These are phyloP conservation scores for Dicyrtomina minuta DNA, from an alignment of 2,888 invertebrate species.

Conservation along the genomic window DNA sequence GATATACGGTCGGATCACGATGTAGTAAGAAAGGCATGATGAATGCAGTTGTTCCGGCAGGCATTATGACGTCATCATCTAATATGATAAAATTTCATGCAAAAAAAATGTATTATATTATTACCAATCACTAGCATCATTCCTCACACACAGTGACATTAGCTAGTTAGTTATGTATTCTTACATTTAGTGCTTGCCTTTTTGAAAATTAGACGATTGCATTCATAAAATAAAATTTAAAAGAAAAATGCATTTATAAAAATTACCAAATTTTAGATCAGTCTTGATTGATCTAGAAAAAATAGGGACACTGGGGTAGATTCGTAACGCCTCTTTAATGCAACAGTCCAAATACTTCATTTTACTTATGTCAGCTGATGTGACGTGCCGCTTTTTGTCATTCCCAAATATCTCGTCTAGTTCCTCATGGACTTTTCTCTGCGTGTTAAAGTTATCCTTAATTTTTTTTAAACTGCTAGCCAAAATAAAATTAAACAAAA, in stretches of 20 bases:
- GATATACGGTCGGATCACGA: slow-evolving; percentile 26
- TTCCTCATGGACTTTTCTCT: slow-evolving; percentile 58
- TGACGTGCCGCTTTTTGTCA: slow-evolving; percentile 56
- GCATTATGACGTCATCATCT: slow-evolving; percentile 20
- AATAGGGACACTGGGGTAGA: slow-evolving; percentile 57
- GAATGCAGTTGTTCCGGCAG: slow-evolving; percentile 20
- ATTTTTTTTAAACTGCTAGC: too few relatives aligned
- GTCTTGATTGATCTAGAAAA: slow-evolving; percentile 55
- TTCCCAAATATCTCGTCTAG: slow-evolving; percentile 59
- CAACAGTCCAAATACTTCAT: slow-evolving; percentile 57
- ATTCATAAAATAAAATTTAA: too few relatives aligned
- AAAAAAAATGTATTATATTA: too few relatives aligned
- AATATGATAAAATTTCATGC: too few relatives aligned
- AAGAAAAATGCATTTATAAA: too few relatives aligned
- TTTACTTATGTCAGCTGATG: slow-evolving; percentile 57
- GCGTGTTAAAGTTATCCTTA: neutral
- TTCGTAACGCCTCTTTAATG: slow-evolving; percentile 56
- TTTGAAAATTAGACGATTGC: too few relatives aligned
- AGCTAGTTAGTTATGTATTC: too few relatives aligned
- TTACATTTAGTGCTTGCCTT: too few relatives aligned
- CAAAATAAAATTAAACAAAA: too few relatives aligned
- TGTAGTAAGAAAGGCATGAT: slow-evolving; percentile 30
- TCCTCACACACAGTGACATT: too few relatives aligned
- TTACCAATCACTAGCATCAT: too few relatives aligned
- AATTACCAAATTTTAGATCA: slow-evolving; percentile 53